phyloP scores from a whole-genome alignment of 2,888 invertebrate species.

The Phlogophora meticulosa region DNA sequence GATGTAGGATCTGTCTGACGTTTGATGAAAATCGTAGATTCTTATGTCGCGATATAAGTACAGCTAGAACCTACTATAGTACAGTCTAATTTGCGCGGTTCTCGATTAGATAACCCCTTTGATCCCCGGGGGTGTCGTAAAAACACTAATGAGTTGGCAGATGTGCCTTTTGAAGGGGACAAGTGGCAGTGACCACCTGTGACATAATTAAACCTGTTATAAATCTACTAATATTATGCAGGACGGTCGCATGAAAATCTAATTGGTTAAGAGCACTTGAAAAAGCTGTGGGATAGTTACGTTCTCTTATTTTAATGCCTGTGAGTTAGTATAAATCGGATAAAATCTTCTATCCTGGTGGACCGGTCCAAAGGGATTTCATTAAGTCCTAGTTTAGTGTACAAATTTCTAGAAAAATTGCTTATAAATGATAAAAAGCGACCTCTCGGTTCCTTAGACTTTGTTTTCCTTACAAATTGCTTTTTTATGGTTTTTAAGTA shows the following conservation, averaged over 20 bases:
- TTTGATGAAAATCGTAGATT: no score
- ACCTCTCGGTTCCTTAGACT: no score
- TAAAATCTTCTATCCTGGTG: no score
- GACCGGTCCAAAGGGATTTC: no score
- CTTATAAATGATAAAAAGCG: no score
- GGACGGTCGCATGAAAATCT: neutral
- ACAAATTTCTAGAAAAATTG: no score
- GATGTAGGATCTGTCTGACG: no score
- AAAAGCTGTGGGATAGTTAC: neutral
- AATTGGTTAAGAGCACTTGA: neutral
- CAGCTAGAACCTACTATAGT: no score
- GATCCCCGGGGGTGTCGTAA: constrained; percentile 39
- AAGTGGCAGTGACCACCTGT: constrained; percentile 43
- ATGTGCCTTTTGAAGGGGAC: constrained; percentile 14
- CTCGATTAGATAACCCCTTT: constrained; percentile 42
- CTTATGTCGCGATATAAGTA: no score
- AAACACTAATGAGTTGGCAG: constrained; percentile 42
- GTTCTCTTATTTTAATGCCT: neutral
- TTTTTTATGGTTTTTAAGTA: no score
- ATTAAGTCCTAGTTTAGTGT: no score
- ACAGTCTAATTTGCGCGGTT: constrained; percentile 5
- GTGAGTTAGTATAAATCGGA: neutral
- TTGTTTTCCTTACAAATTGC: no score
- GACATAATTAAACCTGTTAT: constrained; percentile 24
- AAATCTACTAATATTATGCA: neutral